phyloP scores from a whole-genome alignment of 2,113 vertebrate genomes.

The Brienomyrus brachyistius region DNA sequence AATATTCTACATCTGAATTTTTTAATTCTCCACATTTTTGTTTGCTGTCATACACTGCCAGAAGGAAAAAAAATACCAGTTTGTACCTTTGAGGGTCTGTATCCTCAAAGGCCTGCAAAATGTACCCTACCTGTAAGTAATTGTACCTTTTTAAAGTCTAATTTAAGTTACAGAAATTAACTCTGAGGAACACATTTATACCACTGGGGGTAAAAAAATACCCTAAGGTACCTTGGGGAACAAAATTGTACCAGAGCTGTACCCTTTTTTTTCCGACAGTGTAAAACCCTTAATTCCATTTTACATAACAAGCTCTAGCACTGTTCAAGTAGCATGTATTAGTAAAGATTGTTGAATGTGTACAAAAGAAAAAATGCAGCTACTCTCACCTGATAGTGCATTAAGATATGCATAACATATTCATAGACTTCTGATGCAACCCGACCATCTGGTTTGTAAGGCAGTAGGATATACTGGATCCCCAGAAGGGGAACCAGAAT shows the following conservation, averaged over 20 bases:
- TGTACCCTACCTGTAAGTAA: background rate
- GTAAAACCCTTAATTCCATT: background rate
- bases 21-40: background rate
- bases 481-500: conserved; percentile 91
- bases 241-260: background rate
- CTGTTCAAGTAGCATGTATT: background rate
- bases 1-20: background rate
- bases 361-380: background rate
- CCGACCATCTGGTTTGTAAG: conserved; percentile 78
- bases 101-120: background rate
- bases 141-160: background rate
- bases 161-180: background rate
- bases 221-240: background rate
- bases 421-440: conserved; percentile 87
- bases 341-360: background rate
- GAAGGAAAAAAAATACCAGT: background rate
- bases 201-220: background rate
- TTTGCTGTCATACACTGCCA: background rate
- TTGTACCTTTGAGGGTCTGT: background rate
- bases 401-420: conserved; percentile 91
- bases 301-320: background rate
- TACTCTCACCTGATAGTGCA: conserved; percentile 83
- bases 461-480: conserved; percentile 87
- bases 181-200: background rate
- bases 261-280: background rate